Base-by-base conservation (phyloP, 2,888 invertebrate genomes). In the Eristalinus aeneus region DNA sequence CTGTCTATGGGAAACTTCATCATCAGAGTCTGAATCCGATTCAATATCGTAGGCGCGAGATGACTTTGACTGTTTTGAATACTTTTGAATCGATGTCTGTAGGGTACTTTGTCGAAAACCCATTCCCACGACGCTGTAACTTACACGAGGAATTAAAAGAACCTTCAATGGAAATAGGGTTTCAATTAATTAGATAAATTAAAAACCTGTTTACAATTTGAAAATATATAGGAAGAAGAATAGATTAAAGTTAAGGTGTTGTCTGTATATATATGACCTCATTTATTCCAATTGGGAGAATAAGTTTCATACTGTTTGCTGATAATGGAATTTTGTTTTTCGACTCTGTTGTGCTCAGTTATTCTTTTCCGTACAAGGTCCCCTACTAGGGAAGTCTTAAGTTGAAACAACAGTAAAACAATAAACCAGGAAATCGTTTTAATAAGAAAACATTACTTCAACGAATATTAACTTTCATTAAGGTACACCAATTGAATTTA, bases 11-110 rank as follows among this genome's bases (percentile, higher is more conserved):
- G 60, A 11, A 4, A 2, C 56, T 36, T 80, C 75, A 22, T 58
- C 22, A 20, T 85, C 84, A 10, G 80, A 80, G 31, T 85, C 84
- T 61, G 83, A 78, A 74, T 83, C 83, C 11, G 84, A 76, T 31
- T 85, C 84, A 34, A 85, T 65, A 36, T 85, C 84, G 22, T 80
- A 76, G 10, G 80, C 75, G 8, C 32, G 79, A 8, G 75, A 75
- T 61, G 80, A 36, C 36, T 71, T 75, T 65, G 46, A 31, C 27
- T 12, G 65, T 27, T 72, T 80, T 27, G 68, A 56, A 53, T 80
- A 75, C 16, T 53, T 32, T 20, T 72, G 61, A 11, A 23, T 54
- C 22, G 79, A 23, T 12, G 54, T 5, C 6, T 64, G 36, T 3
- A 58, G 22, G 11, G n/a, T 32, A 6, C 64, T 56, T 32, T 23